A percentile compares a stretch with the other conserved stretches of the same genome.
These are phyloP conservation scores for Catostomus latipinnis DNA, from an alignment of 2,797 vertebrate species.

Conservation along the genomic window DNA sequence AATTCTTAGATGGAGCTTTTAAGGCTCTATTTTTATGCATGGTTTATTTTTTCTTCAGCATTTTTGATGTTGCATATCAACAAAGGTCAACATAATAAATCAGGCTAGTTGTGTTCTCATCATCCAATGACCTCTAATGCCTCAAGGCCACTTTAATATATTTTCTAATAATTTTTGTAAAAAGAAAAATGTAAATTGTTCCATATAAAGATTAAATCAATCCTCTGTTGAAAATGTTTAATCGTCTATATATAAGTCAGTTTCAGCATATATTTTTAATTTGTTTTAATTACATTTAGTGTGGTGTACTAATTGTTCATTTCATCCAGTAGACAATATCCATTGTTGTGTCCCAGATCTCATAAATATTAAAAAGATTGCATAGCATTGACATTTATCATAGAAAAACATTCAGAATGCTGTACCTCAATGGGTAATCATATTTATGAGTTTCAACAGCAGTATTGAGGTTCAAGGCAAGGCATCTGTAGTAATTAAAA, in stretches of 20 bases:
- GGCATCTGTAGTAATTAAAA: conserved; percentile 53
- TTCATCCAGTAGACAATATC: too few species aligned
- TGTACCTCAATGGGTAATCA: background rate
- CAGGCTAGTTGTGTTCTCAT: conserved; percentile 34
- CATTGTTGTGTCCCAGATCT: too few species aligned
- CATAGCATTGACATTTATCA: background rate
- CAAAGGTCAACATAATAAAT: conserved; percentile 7
- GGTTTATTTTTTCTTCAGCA: conserved; percentile 37
- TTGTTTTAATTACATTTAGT: background rate
- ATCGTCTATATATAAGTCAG: background rate
- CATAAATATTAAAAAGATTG: background rate
- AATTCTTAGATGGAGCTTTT: too few species aligned
- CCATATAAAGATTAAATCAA: conserved; percentile 76
- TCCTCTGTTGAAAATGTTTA: conserved; percentile 40
- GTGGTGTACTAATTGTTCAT: background rate
- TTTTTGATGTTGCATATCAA: conserved; percentile 43
- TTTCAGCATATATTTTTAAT: too few species aligned
- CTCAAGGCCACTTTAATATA: conserved; percentile 56
- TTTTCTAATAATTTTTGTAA: conserved; percentile 84
- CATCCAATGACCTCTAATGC: conserved; percentile 55
- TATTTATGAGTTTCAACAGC: background rate
- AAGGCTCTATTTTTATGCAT: conserved; percentile 25
- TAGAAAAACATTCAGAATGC: background rate
- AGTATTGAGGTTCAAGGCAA: conserved; percentile 11
- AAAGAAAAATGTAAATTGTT: conserved; percentile 76